These are phyloP conservation scores for Xenopus laevis DNA, from an alignment of 2,113 vertebrate species.

Conservation along the genomic window DNA sequence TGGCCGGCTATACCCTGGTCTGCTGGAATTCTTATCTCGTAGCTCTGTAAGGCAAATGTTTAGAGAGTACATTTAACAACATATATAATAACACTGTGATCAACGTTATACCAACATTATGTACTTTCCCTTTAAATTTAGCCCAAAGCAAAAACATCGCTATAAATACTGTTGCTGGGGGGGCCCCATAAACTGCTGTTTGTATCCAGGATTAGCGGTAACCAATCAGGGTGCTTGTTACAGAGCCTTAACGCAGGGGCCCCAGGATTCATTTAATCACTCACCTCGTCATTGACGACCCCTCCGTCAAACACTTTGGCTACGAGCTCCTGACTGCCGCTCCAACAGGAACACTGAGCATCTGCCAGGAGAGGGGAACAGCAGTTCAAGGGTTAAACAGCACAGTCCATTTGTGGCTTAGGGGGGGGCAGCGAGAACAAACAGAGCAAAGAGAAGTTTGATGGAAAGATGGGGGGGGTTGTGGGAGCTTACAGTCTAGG, in stretches of 20 bases:
- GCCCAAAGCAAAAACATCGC: too few relatives aligned
- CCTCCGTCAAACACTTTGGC: constrained; percentile 96
- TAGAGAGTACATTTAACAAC: constrained; percentile 3
- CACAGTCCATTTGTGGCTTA: background rate
- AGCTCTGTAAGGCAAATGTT: constrained; percentile 53
- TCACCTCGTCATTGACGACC: constrained; percentile 91
- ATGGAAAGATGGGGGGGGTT: too few relatives aligned
- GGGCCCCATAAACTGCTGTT: too few relatives aligned
- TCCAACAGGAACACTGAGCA: constrained; percentile 94
- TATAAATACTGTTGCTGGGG: too few relatives aligned
- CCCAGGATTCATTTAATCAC: background rate
- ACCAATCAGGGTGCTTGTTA: too few relatives aligned
- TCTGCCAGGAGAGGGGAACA: constrained; percentile 55
- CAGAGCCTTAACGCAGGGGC: too few relatives aligned
- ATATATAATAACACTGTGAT: too few relatives aligned
- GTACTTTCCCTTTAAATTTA: too few relatives aligned
- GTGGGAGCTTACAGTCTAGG: too few relatives aligned
- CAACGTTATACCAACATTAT: too few relatives aligned
- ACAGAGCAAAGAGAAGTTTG: too few relatives aligned
- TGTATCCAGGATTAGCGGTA: too few relatives aligned
- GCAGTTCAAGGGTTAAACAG: background rate
- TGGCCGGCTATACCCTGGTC: constrained; percentile 94
- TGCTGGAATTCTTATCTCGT: constrained; percentile 90
- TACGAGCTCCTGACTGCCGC: constrained; percentile 82
- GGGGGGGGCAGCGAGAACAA: background rate